phyloP scores from a whole-genome alignment of 2,888 invertebrate genomes.

The Hirtodrosophila trivittata region DNA sequence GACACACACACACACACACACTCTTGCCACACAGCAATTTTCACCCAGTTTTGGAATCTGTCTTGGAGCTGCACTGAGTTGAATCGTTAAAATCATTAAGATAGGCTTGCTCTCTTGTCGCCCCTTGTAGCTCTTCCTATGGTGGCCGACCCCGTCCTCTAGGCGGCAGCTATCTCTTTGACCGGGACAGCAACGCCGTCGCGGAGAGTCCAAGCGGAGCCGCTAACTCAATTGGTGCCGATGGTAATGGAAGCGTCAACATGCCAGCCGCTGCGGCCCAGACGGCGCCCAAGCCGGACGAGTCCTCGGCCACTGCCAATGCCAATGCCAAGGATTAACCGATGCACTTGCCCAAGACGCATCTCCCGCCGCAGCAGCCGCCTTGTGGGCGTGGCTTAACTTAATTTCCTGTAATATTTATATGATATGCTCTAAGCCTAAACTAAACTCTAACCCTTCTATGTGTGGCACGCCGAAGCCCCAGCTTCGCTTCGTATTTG shows the following conservation, averaged over 20 bases:
- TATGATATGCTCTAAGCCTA: constrained; percentile 62
- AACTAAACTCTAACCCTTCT: constrained; percentile 39
- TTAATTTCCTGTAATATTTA: constrained; percentile 61
- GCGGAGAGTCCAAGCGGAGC: constrained; percentile 56
- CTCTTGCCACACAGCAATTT: constrained; percentile 1
- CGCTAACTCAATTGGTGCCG: constrained; percentile 53
- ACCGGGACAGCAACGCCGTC: constrained; percentile 80
- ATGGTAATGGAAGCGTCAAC: constrained; percentile 37
- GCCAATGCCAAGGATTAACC: constrained; percentile 36
- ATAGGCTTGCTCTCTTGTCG: constrained; percentile 83
- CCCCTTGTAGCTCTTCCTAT: constrained; percentile 84
- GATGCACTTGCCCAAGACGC: constrained; percentile 8
- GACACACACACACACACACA: constrained; percentile 3
- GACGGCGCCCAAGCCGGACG: constrained; percentile 51
- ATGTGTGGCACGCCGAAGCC: constrained; percentile 31
- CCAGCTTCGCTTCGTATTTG: constrained; percentile 37
- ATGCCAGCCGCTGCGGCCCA: constrained; percentile 69
- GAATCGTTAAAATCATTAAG: constrained; percentile 81
- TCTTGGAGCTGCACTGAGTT: neutral
- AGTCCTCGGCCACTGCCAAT: constrained; percentile 27
- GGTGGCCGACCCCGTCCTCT: constrained; percentile 82
- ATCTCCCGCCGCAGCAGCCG: constrained; percentile 1
- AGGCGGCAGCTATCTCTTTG: constrained; percentile 83
- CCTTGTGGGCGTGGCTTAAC: constrained; percentile 57
- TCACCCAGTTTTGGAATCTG: constrained; percentile 1